phyloP scores from a whole-genome alignment of 2,888 invertebrate species.

The Xestia xanthographa region DNA sequence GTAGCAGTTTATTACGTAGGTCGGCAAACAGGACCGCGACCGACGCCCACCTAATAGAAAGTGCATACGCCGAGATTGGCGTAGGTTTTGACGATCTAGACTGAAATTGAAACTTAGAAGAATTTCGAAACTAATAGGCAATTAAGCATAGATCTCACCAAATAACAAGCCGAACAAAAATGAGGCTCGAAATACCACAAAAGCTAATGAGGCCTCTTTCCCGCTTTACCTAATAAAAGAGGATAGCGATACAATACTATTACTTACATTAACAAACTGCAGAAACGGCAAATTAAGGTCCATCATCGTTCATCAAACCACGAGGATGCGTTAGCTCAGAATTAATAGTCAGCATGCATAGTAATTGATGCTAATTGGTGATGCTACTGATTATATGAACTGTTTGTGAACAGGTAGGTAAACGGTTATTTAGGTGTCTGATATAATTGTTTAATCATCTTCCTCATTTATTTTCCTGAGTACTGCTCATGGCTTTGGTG shows the following conservation, averaged over 20 bases:
- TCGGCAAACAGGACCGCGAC: background rate
- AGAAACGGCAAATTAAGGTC: background rate
- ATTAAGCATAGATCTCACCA: background rate
- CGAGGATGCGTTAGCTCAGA: background rate
- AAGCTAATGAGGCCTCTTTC: background rate
- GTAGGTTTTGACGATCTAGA: slow-evolving; percentile 3
- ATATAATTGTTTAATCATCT: background rate
- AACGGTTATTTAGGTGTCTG: background rate
- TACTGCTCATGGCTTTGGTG: background rate
- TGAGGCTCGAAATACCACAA: background rate
- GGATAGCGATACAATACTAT: too few species aligned
- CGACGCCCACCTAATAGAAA: slow-evolving; percentile 11
- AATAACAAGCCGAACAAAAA: background rate
- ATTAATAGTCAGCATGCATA: slow-evolving; percentile 1
- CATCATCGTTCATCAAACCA: background rate
- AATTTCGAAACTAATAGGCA: background rate
- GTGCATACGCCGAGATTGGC: background rate
- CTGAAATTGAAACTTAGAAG: background rate
- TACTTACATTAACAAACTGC: too few species aligned
- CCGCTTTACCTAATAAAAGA: too few species aligned
- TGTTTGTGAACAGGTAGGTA: background rate
- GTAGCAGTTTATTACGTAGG: background rate
- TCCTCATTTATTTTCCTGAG: slow-evolving; percentile 26
- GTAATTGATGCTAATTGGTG: slow-evolving; percentile 27
- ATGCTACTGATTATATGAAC: background rate